Percentiles rank a stretch among this genome's conserved stretches.
phyloP scores from a whole-genome alignment of 2,113 vertebrate species.

The Nycticebus coucang region DNA sequence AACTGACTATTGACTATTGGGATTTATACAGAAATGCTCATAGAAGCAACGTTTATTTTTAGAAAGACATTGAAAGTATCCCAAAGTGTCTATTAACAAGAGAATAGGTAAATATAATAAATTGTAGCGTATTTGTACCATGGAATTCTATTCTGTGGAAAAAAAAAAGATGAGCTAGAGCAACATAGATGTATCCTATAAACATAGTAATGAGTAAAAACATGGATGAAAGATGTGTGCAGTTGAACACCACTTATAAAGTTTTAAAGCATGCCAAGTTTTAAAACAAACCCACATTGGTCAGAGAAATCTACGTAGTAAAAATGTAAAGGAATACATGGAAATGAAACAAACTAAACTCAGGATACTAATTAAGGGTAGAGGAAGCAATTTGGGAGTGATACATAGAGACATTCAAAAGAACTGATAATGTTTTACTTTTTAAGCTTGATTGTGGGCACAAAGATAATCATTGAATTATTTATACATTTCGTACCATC shows the following conservation, averaged over 20 bases:
- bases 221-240: not conserved
- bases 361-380: not conserved
- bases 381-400: not conserved
- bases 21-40: not conserved
- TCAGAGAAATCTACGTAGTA: not conserved
- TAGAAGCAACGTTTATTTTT: not conserved
- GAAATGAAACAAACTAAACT: not conserved
- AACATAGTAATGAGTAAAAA: not conserved
- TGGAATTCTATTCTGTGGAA: not conserved
- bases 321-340: not conserved
- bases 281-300: not conserved
- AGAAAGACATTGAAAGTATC: slow-evolving; percentile 30
- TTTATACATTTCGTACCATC: not conserved
- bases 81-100: not conserved
- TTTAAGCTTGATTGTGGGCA: not conserved
- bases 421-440: not conserved
- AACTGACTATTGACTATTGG: not conserved
- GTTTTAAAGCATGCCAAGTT: not conserved
- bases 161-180: not conserved
- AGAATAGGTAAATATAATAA: not conserved
- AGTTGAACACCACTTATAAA: not conserved
- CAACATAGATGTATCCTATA: not conserved
- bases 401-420: not conserved
- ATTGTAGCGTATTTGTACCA: not conserved
- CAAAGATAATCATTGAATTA: slow-evolving; percentile 14